Conservation (phyloP, 1,140 invertebrate genomes). For the Ceratina australensis region DNA sequence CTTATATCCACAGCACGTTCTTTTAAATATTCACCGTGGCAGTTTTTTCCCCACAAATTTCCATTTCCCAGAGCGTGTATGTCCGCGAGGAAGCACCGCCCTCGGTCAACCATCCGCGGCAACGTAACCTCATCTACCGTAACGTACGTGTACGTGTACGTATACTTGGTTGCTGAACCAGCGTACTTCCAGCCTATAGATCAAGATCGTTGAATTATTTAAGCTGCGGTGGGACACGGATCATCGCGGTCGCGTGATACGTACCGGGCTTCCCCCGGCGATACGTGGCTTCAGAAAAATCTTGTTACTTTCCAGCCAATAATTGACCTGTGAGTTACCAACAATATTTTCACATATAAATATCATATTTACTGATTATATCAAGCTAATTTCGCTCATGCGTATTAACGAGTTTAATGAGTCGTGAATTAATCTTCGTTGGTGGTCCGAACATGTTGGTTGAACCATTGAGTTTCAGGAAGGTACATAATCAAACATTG, state of each 20-base stretch:
- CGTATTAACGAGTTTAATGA: too few relatives aligned
- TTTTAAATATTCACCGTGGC: conserved; percentile 1
- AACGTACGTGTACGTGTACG: background rate
- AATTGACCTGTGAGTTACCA: background rate
- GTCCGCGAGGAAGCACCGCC: conserved; percentile 14
- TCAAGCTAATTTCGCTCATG: too few relatives aligned
- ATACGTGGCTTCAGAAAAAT: background rate
- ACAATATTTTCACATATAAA: too few relatives aligned
- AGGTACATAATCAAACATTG: too few relatives aligned
- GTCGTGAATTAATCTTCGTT: too few relatives aligned
- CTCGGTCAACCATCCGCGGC: conserved; percentile 12
- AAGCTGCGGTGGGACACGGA: conserved; percentile 62
- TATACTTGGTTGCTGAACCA: too few relatives aligned
- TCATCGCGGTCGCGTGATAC: conserved; percentile 69
- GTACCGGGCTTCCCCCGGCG: conserved; percentile 16
- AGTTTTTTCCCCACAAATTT: background rate
- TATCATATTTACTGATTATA: too few relatives aligned
- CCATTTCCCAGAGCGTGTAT: background rate
- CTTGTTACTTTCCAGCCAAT: background rate
- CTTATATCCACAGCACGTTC: background rate
- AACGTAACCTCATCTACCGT: conserved; percentile 22
- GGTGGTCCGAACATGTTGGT: too few relatives aligned
- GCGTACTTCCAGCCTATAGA: conserved; percentile 37
- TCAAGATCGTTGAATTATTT: conserved; percentile 71
- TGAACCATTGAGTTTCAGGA: too few relatives aligned